Evolutionary conservation across 2,888 invertebrate species (phyloP), one percentile per base, ranked within the genome.

Genomic region (Zygaena filipendulae): DNA sequence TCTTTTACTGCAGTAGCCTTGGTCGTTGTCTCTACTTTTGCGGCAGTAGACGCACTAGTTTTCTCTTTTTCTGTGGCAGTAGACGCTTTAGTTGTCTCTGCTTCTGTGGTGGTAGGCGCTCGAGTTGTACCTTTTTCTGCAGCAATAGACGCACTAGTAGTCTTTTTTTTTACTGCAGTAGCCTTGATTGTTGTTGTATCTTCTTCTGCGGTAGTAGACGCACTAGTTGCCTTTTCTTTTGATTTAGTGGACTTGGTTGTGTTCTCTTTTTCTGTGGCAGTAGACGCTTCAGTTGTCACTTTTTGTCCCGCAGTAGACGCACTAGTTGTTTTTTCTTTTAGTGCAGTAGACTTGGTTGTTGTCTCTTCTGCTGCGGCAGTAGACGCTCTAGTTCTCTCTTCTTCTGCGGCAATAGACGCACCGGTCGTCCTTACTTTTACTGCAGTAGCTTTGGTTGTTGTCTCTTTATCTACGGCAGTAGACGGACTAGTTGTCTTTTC

Each of bases 241-340:
- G 39, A n/a, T n/a, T n/a, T n/a, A n/a, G n/a, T n/a, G n/a, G n/a
- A n/a, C n/a, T n/a, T n/a, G n/a, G n/a, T 35, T 13, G 39, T 26
- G 3, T 30, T 33, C 13, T 6, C 21, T 21, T n/a, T 13, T 12
- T 11, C 10, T 8, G 14, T 22, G 6, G n/a, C 14, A 4, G 23
- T 23, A 8, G 30, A 21, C 14, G 8, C 29, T 4, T 30, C 35
- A 4, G 31, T 37, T 7, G 30, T 36, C 21, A 30, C 37, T 6
- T 29, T 19, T 4, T 35, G 21, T 7, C 13, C 27, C 6, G 32
- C 31, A n/a, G 42, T 39, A 3, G 27, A 33, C 6, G 25, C 29
- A 21, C 11, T 25, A 11, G n/a, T n/a, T n/a, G n/a, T n/a, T n/a
- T n/a, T n/a, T n/a, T n/a, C n/a, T n/a, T 20, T 7, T 6, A 7